phyloP scores from a whole-genome alignment of 2,888 invertebrate species.

The Macaria liturata region DNA sequence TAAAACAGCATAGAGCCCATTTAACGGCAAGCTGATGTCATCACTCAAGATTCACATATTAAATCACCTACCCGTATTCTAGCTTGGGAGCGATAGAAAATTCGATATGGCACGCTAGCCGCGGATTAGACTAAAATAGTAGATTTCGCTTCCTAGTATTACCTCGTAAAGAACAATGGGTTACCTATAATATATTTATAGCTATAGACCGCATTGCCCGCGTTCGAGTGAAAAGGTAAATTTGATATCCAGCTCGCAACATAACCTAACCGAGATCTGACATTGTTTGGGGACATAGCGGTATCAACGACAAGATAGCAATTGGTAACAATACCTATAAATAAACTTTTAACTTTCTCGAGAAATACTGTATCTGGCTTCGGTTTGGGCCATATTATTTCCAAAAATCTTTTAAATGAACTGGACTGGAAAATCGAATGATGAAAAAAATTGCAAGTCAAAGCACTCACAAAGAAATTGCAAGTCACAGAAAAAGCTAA shows the following conservation, averaged over 20 bases:
- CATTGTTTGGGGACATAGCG: slow-evolving; percentile 44
- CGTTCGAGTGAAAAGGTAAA: slow-evolving; percentile 34
- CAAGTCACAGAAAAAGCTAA: slow-evolving; percentile 8
- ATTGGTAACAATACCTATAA: slow-evolving; percentile 10
- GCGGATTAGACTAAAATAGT: background rate
- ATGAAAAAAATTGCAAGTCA: too few species aligned
- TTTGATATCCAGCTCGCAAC: slow-evolving; percentile 42
- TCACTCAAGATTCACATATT: slow-evolving; percentile 3
- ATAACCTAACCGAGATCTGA: slow-evolving; percentile 30
- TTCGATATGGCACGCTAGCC: too few species aligned
- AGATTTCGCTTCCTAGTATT: slow-evolving; percentile 15
- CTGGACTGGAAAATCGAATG: too few species aligned
- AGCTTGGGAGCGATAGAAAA: background rate
- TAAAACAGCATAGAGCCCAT: slow-evolving; percentile 9
- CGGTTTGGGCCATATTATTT: too few species aligned
- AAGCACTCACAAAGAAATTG: background rate
- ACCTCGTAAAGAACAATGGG: slow-evolving; percentile 28
- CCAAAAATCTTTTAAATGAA: too few species aligned
- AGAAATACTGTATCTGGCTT: too few species aligned
- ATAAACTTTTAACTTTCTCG: too few species aligned
- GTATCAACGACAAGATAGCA: slow-evolving; percentile 25
- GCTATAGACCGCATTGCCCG: slow-evolving; percentile 30
- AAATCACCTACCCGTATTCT: background rate
- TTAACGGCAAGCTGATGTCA: slow-evolving; percentile 6
- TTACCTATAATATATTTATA: slow-evolving; percentile 32